Evolutionary conservation across 37 sponge, comb jelly and placozoan genomes (phyloP).

Genomic region (Halichondria panicea): DNA sequence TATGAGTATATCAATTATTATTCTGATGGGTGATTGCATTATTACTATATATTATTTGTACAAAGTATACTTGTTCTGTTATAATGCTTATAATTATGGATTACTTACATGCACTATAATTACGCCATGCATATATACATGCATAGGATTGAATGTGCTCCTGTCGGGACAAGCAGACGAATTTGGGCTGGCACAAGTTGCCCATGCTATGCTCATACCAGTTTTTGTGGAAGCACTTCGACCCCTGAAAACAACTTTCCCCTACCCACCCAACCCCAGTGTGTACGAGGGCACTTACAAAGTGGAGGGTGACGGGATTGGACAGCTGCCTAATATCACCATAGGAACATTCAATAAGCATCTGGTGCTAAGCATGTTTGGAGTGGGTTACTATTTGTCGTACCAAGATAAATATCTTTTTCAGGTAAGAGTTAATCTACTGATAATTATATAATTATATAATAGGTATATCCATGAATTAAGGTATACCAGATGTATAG

Average conservation of each 20-base stretch:
- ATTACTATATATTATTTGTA: not conserved
- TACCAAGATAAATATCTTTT: constrained; percentile 10
- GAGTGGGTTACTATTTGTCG: not conserved
- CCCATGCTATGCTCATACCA: constrained; percentile 36
- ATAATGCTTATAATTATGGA: not conserved
- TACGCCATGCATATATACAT: not conserved
- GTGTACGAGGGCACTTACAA: constrained; percentile 15
- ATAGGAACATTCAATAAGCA: constrained; percentile 10
- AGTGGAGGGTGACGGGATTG: not conserved
- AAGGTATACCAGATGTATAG: too few species aligned
- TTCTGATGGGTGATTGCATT: not conserved
- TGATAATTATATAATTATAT: too few species aligned
- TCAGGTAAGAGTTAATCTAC: too few species aligned
- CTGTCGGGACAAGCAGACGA: constrained; percentile 59
- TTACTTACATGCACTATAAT: not conserved
- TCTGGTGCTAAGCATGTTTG: not conserved
- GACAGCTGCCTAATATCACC: not conserved
- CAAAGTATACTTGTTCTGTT: not conserved
- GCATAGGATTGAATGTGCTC: constrained; percentile 63
- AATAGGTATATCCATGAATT: too few species aligned
- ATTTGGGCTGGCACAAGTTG: not conserved
- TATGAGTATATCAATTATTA: too few species aligned
- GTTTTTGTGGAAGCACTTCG: constrained; percentile 15
- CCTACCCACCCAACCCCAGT: constrained; percentile 39
- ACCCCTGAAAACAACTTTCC: constrained; percentile 9